phyloP scores from a whole-genome alignment of 2,113 vertebrate species.

The Oreochromis tanganicae region DNA sequence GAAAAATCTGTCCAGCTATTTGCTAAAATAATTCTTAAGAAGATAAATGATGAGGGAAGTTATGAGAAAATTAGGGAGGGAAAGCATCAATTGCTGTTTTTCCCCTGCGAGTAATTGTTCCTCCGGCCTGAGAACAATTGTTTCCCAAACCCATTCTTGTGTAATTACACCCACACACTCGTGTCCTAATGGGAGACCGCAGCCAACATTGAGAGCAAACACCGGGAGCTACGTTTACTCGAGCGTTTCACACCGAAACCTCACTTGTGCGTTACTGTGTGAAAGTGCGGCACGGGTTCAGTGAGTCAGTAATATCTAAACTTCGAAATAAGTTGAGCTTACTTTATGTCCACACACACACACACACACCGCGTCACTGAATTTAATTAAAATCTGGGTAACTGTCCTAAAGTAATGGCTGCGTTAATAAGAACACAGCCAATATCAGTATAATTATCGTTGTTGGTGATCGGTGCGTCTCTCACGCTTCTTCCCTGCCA shows the following conservation, averaged over 20 bases:
- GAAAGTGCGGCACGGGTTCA: not conserved
- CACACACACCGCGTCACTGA: not conserved
- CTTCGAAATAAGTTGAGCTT: not conserved
- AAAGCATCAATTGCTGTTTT: slow-evolving; percentile 34
- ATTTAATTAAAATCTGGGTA: not conserved
- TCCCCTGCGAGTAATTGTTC: slow-evolving; percentile 29
- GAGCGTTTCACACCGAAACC: not conserved
- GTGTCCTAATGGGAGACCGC: not conserved
- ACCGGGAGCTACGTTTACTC: not conserved
- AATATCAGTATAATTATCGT: not conserved
- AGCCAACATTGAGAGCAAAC: slow-evolving; percentile 11
- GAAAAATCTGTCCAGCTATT: not conserved
- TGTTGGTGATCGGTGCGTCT: not conserved
- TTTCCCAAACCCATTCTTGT: slow-evolving; percentile 12
- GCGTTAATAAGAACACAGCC: not conserved
- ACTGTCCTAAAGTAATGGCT: not conserved
- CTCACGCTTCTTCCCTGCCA: not conserved
- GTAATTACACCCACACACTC: slow-evolving; percentile 36
- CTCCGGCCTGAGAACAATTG: slow-evolving; percentile 18
- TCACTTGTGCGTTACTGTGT: not conserved
- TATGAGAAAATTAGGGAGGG: not conserved
- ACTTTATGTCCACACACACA: not conserved
- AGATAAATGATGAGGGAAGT: not conserved
- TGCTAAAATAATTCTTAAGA: not conserved
- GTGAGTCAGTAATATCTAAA: not conserved